These are phyloP conservation scores for Aphaenogaster floridana DNA, from an alignment of 1,140 invertebrate genomes.

Conservation along the genomic window DNA sequence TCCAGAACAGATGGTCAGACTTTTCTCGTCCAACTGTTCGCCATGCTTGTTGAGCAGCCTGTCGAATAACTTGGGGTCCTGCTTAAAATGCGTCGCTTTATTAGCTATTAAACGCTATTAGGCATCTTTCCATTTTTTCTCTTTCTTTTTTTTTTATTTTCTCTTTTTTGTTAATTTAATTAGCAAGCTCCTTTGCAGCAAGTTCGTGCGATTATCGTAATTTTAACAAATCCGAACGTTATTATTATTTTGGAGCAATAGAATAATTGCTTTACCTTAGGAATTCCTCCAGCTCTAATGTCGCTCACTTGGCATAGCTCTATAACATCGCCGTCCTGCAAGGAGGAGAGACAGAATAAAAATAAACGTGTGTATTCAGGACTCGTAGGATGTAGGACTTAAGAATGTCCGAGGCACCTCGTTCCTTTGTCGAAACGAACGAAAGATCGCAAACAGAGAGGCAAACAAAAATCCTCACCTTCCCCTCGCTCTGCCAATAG, in stretches of 20 bases:
- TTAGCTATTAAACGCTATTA: background rate
- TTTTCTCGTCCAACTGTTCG: constrained; percentile 96
- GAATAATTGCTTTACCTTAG: constrained; percentile 89
- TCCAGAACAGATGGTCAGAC: constrained; percentile 99
- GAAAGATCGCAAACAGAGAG: constrained; percentile 2
- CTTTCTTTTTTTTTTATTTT: background rate
- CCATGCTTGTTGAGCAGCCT: constrained; percentile 93
- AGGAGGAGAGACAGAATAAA: constrained; percentile 79
- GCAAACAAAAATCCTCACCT: constrained; percentile 88
- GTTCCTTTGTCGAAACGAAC: background rate
- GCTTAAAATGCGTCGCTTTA: constrained; percentile 50
- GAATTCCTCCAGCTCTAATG: constrained; percentile 95
- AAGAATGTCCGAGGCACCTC: background rate
- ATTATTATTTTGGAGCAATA: background rate
- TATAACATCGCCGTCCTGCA: constrained; percentile 97
- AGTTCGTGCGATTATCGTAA: background rate
- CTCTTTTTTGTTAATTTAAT: background rate
- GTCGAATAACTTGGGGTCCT: constrained; percentile 95
- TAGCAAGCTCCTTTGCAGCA: background rate
- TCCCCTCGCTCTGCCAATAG: constrained; percentile 99
- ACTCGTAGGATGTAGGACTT: background rate
- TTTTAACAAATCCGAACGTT: background rate
- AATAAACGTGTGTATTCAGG: background rate
- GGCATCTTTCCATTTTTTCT: background rate
- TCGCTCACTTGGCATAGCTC: constrained; percentile 99